A percentile compares a stretch with the other conserved stretches of the same genome.
Evolutionary conservation across 2,888 invertebrate genomes (phyloP).

Genomic region (Lithophane leautieri): DNA sequence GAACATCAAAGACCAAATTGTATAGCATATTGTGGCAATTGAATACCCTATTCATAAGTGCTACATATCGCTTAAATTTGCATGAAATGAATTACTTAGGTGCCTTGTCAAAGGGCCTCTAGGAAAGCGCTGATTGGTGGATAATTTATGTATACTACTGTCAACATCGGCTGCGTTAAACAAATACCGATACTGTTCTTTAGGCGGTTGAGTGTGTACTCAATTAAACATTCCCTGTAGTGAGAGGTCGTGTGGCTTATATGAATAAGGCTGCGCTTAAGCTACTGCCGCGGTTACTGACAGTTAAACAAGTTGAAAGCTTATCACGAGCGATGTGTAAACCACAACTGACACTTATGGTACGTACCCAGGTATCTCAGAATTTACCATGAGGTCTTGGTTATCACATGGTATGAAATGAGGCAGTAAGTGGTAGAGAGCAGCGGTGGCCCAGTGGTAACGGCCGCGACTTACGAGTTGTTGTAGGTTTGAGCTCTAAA

Average conservation of each 20-base stretch:
- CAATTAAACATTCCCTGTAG: constrained; percentile 24
- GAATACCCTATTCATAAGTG: constrained; percentile 70
- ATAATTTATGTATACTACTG: constrained; percentile 34
- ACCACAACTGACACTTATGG: background rate
- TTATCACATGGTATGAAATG: background rate
- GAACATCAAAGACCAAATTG: constrained; percentile 68
- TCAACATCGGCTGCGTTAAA: constrained; percentile 36
- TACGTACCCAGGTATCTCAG: background rate
- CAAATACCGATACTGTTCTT: constrained; percentile 34
- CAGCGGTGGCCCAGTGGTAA: too few species aligned
- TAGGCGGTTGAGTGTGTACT: constrained; percentile 14
- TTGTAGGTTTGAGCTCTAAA: too few species aligned
- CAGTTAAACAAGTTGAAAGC: constrained; percentile 5
- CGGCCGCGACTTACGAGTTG: too few species aligned
- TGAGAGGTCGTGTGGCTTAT: background rate
- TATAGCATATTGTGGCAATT: constrained; percentile 68
- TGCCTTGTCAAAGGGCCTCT: constrained; percentile 68
- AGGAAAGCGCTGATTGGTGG: constrained; percentile 56
- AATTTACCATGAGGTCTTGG: background rate
- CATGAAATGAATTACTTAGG: constrained; percentile 73
- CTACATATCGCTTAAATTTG: constrained; percentile 68
- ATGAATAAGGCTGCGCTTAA: background rate
- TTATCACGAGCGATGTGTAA: background rate
- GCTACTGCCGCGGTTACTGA: background rate
- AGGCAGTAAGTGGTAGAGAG: too few species aligned